Conservation (phyloP, 2,113 vertebrate species). For the Mellivora capensis region DNA sequence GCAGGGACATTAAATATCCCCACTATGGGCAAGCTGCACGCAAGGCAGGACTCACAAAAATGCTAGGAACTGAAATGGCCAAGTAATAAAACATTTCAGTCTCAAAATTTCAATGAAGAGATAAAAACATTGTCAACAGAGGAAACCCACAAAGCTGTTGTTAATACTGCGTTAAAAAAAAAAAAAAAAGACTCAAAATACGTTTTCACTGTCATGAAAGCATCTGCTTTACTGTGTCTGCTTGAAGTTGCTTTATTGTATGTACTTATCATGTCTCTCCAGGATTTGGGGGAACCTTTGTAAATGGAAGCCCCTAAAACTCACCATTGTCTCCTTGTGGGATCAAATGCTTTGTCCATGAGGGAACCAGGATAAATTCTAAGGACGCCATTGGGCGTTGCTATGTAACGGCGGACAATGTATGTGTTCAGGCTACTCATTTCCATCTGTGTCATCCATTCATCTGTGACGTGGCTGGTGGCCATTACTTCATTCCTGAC, state of each 20-base stretch:
- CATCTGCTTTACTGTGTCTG: background rate
- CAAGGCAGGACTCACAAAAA: background rate
- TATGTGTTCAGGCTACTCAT: constrained; percentile 98
- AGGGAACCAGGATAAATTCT: constrained; percentile 99
- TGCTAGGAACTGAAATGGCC: background rate
- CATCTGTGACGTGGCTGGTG: constrained; percentile 99
- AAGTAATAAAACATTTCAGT: background rate
- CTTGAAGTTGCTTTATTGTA: constrained; percentile 30
- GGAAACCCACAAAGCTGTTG: background rate
- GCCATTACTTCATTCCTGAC: constrained; percentile 99
- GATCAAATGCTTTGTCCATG: constrained; percentile 99
- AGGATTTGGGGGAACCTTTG: constrained; percentile 66
- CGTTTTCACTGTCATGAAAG: background rate
- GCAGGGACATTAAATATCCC: background rate
- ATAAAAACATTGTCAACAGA: background rate
- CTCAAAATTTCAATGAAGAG: constrained; percentile 55
- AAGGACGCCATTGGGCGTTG: constrained; percentile 99
- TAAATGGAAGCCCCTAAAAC: constrained; percentile 79
- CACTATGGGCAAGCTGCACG: background rate
- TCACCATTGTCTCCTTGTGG: constrained; percentile 99
- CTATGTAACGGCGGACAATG: constrained; percentile 99
- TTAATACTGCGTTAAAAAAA: background rate
- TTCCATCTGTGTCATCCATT: constrained; percentile 99
- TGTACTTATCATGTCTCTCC: constrained; percentile 34
- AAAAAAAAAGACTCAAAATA: background rate